Percentiles rank a stretch among this genome's conserved stretches.
These are phyloP conservation scores for Ochotona princeps DNA, from an alignment of 2,113 vertebrate species.

Conservation along the genomic window DNA sequence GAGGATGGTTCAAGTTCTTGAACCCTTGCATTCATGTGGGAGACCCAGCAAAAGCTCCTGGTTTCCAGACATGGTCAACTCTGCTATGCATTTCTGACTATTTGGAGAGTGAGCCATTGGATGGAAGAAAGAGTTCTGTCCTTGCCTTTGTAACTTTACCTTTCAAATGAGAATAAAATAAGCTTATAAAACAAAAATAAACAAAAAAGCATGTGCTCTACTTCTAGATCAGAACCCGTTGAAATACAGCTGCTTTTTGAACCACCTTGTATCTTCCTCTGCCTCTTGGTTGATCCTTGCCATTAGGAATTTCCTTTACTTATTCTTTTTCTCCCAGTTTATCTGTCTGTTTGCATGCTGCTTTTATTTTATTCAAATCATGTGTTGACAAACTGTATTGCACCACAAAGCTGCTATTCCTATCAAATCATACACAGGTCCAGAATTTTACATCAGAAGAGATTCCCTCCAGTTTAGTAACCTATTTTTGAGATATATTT, in stretches of 20 bases:
- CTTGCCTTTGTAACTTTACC: too few relatives aligned
- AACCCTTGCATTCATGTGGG: too few relatives aligned
- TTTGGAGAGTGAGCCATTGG: too few relatives aligned
- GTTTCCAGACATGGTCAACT: too few relatives aligned
- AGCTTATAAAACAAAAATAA: neutral
- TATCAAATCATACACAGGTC: neutral
- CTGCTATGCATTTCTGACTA: too few relatives aligned
- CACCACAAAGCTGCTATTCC: conserved; percentile 58
- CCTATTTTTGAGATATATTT: conserved; percentile 59
- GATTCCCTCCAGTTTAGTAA: conserved; percentile 45
- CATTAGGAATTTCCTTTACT: neutral
- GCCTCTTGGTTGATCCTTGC: neutral
- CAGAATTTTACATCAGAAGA: conserved; percentile 50
- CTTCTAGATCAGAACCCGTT: neutral
- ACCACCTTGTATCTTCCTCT: neutral
- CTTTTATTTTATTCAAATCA: conserved; percentile 51
- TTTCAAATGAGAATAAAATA: too few relatives aligned
- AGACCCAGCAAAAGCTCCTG: too few relatives aligned
- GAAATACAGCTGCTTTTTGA: neutral
- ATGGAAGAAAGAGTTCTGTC: too few relatives aligned
- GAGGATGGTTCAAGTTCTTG: too few relatives aligned
- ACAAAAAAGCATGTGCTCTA: too few relatives aligned
- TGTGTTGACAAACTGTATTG: conserved; percentile 63
- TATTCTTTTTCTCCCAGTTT: neutral
- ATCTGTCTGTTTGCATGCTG: conserved; percentile 49